phyloP scores from a whole-genome alignment of 2,113 vertebrate species.

The Lonchura striata region DNA sequence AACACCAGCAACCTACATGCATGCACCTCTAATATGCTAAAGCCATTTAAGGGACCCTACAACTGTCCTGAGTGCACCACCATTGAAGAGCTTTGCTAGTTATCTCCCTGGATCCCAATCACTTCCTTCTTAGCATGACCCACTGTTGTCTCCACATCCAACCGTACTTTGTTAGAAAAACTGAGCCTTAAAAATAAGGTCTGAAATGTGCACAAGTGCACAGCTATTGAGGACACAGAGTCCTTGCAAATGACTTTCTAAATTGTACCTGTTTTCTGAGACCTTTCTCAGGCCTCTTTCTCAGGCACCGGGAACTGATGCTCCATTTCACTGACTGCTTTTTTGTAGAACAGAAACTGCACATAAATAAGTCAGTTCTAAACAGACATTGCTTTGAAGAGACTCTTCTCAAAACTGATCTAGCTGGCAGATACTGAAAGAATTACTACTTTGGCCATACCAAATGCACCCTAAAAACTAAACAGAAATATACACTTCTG shows the following conservation, averaged over 20 bases:
- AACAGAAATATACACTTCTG: constrained; percentile 53
- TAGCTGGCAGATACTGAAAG: constrained; percentile 61
- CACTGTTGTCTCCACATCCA: neutral
- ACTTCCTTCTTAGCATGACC: neutral
- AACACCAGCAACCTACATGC: neutral
- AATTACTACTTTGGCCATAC: constrained; percentile 43
- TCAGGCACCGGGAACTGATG: constrained; percentile 34
- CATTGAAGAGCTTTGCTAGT: neutral
- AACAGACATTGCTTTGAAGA: constrained; percentile 64
- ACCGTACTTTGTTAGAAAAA: neutral
- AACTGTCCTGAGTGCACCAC: neutral
- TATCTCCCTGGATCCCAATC: neutral
- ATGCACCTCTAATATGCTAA: neutral
- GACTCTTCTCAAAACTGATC: constrained; percentile 44
- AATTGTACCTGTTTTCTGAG: constrained; percentile 38
- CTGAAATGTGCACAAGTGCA: neutral
- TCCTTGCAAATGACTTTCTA: neutral
- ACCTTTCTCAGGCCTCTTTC: constrained; percentile 38
- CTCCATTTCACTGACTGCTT: constrained; percentile 30
- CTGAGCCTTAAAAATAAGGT: neutral
- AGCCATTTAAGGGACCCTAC: neutral
- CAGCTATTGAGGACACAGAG: neutral
- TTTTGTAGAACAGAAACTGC: constrained; percentile 25
- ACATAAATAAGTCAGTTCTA: constrained; percentile 57
- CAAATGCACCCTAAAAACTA: constrained; percentile 42